phyloP scores from a whole-genome alignment of 2,113 vertebrate species.

The Tetrax tetrax region DNA sequence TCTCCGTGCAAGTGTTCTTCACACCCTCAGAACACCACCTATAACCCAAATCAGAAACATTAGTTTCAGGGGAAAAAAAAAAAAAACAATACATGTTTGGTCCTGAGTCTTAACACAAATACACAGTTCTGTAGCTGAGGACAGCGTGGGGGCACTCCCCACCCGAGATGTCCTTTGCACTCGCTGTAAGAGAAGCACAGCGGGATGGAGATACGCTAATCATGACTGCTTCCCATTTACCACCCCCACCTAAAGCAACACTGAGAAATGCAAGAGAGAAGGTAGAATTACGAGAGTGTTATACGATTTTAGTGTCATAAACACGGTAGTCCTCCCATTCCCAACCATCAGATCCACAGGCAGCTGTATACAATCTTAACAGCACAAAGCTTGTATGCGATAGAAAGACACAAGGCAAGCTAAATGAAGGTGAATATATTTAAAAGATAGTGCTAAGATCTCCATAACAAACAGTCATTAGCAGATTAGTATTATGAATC shows the following conservation, averaged over 20 bases:
- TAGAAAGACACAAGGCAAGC: slow-evolving; percentile 13
- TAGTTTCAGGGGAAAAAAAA: neutral
- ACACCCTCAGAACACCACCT: neutral
- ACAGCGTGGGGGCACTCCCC: neutral
- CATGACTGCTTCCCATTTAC: neutral
- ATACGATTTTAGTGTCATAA: neutral
- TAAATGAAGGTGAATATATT: slow-evolving; percentile 55
- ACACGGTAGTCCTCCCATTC: neutral
- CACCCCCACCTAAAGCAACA: neutral
- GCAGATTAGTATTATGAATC: slow-evolving; percentile 56
- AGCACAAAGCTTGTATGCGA: neutral
- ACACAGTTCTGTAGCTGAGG: neutral
- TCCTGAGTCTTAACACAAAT: neutral
- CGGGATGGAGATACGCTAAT: neutral
- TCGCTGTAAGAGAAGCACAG: neutral
- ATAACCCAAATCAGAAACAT: neutral
- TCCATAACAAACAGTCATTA: slow-evolving; percentile 62
- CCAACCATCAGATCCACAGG: slow-evolving; percentile 10
- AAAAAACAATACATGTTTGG: neutral
- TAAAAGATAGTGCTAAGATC: slow-evolving; percentile 49
- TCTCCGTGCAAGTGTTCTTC: neutral
- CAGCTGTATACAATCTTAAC: slow-evolving; percentile 2
- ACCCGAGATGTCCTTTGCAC: neutral
- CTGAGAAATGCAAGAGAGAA: neutral
- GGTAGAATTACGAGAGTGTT: neutral